Percentiles rank a stretch among this genome's conserved stretches.
Conservation (phyloP, 2,888 invertebrate species). For the Xestia c-nigrum region DNA sequence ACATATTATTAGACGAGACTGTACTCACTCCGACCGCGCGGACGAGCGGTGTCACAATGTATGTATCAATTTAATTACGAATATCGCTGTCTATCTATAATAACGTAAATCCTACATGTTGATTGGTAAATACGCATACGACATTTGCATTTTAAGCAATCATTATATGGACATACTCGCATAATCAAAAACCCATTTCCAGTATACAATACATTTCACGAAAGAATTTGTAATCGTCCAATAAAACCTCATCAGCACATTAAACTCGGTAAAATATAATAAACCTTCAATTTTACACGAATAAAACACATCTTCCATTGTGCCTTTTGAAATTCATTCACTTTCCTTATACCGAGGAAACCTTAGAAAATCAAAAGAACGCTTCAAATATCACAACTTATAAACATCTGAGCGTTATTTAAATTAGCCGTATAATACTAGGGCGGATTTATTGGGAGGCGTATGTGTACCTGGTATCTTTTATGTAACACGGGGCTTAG, state of each 20-base stretch:
- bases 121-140: not conserved
- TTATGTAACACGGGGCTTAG: conserved; percentile 69
- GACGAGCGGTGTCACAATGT: not conserved
- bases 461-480: conserved; percentile 62
- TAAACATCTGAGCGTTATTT: conserved; percentile 51
- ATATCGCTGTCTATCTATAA: not conserved
- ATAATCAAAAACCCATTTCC: not conserved
- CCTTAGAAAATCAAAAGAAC: conserved; percentile 48
- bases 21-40: not conserved
- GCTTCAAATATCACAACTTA: conserved; percentile 44
- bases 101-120: not conserved
- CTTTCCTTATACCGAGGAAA: conserved; percentile 38
- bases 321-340: conserved; percentile 53
- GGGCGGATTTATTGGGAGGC: conserved; percentile 50
- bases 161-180: not conserved
- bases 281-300: conserved; percentile 25
- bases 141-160: not conserved
- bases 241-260: conserved; percentile 11
- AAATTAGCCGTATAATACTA: conserved; percentile 54
- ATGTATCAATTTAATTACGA: not conserved
- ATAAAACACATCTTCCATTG: conserved; percentile 34
- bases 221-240: conserved; percentile 4
- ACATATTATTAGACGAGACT: no score
- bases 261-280: conserved; percentile 31
- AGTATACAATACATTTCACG: not conserved